phyloP scores from a whole-genome alignment of 2,888 invertebrate genomes.

The Melanostoma scalare region DNA sequence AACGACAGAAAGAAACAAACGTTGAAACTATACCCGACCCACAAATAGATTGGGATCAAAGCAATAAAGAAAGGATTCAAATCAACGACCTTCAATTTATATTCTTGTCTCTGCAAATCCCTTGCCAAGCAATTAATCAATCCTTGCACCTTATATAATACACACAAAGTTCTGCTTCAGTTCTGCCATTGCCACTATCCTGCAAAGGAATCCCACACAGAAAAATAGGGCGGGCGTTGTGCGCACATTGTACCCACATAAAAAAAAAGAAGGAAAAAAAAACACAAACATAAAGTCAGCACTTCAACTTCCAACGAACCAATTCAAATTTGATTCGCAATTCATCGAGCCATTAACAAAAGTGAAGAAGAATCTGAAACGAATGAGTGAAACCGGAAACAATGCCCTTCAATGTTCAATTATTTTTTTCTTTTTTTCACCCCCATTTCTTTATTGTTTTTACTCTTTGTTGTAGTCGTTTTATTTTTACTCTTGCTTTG shows the following conservation, averaged over 20 bases:
- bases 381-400: conserved; percentile 59
- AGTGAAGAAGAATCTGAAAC: conserved; percentile 57
- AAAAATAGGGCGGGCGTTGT: neutral
- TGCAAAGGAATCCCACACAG: conserved; percentile 17
- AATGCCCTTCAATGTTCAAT: conserved; percentile 59
- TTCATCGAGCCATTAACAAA: conserved; percentile 58
- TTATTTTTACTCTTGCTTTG: neutral
- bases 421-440: conserved; percentile 1
- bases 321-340: conserved; percentile 63
- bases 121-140: conserved; percentile 58
- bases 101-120: conserved; percentile 32
- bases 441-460: neutral
- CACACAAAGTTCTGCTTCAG: too few relatives aligned
- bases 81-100: conserved; percentile 43
- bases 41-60: conserved; percentile 1
- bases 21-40: neutral
- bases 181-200: neutral
- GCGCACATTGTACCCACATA: conserved; percentile 17
- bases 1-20: neutral
- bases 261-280: too few relatives aligned
- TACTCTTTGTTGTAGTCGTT: neutral
- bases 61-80: conserved; percentile 15
- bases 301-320: conserved; percentile 58
- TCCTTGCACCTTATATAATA: conserved; percentile 15
- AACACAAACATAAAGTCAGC: neutral